Conservation (phyloP, 2,113 vertebrate species). For the Aldabrachelys gigantea region DNA sequence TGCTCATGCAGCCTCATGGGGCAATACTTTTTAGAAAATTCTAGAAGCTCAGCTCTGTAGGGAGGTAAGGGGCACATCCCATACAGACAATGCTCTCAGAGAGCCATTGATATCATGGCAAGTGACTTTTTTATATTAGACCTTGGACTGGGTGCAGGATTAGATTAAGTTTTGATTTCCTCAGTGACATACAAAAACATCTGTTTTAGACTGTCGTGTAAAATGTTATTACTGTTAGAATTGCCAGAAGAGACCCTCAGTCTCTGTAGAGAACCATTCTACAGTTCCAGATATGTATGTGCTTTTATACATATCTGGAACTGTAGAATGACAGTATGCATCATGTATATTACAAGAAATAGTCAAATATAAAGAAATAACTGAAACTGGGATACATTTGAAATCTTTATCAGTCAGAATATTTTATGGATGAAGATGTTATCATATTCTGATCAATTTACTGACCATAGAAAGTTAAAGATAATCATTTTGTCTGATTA, state of each 20-base stretch:
- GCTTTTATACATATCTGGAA: not conserved
- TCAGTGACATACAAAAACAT: not conserved
- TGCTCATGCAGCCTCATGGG: not conserved
- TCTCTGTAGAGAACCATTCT: no score
- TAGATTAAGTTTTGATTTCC: not conserved
- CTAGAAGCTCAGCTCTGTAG: not conserved
- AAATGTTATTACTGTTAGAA: not conserved
- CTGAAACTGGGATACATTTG: not conserved
- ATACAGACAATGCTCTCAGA: not conserved
- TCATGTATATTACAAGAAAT: not conserved
- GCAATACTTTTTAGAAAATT: not conserved
- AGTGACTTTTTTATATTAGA: not conserved
- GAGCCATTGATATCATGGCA: not conserved
- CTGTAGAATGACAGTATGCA: not conserved
- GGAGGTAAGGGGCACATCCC: not conserved
- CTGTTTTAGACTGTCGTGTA: not conserved
- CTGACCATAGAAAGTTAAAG: accelerated
- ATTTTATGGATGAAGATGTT: not conserved
- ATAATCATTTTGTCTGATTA: not conserved
- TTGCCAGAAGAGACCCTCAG: not conserved
- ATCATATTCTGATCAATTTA: not conserved
- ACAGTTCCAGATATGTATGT: no score
- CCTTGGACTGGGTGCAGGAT: not conserved
- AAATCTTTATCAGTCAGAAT: not conserved
- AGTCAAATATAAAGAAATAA: not conserved